These are phyloP conservation scores for Stratiomys singularior DNA, from an alignment of 2,888 invertebrate species.

Conservation along the genomic window DNA sequence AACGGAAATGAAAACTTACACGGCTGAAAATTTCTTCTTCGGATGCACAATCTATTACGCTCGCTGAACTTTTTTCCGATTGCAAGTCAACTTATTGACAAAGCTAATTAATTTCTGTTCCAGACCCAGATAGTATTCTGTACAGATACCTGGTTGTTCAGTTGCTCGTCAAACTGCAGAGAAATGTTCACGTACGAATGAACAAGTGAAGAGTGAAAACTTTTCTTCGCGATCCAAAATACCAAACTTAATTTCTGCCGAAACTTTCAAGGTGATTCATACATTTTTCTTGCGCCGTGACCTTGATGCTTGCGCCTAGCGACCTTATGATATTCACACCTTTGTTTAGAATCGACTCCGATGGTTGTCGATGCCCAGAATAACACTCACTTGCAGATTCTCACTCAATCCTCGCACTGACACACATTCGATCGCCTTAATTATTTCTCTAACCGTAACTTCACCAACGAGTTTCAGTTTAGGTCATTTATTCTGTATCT, in stretches of 20 bases:
- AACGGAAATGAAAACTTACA: conserved; percentile 19
- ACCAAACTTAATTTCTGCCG: neutral
- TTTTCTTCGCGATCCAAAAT: conserved; percentile 38
- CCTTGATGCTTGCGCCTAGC: conserved; percentile 35
- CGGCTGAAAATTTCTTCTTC: conserved; percentile 8
- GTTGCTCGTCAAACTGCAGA: neutral
- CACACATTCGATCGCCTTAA: conserved; percentile 17
- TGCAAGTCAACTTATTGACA: neutral
- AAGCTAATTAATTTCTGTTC: neutral
- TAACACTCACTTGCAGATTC: neutral
- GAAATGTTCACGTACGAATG: neutral
- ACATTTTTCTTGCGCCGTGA: conserved; percentile 30
- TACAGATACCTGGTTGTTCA: neutral
- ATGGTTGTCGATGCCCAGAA: neutral
- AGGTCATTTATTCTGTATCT: conserved; percentile 4
- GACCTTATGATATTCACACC: neutral
- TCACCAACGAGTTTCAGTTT: conserved; percentile 30
- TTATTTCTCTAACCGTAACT: conserved; percentile 26
- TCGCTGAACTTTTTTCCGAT: neutral
- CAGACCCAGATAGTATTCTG: neutral
- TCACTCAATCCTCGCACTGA: conserved; percentile 27
- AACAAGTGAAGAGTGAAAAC: neutral
- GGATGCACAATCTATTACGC: neutral
- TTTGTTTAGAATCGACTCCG: neutral
- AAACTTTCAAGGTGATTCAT: conserved; percentile 49